A percentile compares a stretch with the other conserved stretches of the same genome.
These are phyloP conservation scores for Corydoras sp. DNA, from an alignment of 2,113 vertebrate genomes.

Conservation along the genomic window DNA sequence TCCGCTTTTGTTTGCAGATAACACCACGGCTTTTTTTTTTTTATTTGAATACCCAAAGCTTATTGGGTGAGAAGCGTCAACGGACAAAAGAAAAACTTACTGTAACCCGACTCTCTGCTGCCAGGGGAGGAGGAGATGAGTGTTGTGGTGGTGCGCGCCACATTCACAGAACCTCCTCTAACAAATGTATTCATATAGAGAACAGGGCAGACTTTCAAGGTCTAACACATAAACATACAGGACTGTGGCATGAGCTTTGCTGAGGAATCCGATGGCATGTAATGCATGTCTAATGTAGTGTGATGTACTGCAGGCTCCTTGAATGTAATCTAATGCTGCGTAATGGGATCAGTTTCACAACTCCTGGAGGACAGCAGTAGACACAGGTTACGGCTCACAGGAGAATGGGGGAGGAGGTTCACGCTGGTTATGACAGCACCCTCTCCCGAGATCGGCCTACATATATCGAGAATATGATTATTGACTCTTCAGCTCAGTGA, in stretches of 20 bases:
- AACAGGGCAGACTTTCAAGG: conserved; percentile 2
- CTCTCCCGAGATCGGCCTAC: conserved; percentile 25
- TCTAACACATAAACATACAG: conserved; percentile 10
- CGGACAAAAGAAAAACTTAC: conserved; percentile 66
- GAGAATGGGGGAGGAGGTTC: neutral
- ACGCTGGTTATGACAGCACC: conserved; percentile 20
- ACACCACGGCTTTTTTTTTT: neutral
- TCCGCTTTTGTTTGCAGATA: neutral
- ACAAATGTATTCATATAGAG: neutral
- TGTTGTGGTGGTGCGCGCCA: conserved; percentile 87
- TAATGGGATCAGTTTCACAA: conserved; percentile 37
- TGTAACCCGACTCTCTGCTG: conserved; percentile 87
- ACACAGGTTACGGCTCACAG: conserved; percentile 1
- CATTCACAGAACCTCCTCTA: conserved; percentile 82
- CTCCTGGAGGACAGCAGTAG: conserved; percentile 14
- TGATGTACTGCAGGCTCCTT: conserved; percentile 30
- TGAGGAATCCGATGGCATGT: conserved; percentile 13
- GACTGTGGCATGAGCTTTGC: neutral
- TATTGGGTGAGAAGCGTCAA: neutral
- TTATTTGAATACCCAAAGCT: conserved; percentile 2
- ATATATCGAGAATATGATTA: conserved; percentile 35
- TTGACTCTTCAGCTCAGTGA: conserved; percentile 35
- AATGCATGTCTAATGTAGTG: conserved; percentile 28
- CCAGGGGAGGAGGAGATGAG: conserved; percentile 67
- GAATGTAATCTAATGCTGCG: conserved; percentile 25